Evolutionary conservation across 1,140 invertebrate species (phyloP), one percentile per base, ranked within the genome.

Genomic region (Diabrotica virgifera): DNA sequence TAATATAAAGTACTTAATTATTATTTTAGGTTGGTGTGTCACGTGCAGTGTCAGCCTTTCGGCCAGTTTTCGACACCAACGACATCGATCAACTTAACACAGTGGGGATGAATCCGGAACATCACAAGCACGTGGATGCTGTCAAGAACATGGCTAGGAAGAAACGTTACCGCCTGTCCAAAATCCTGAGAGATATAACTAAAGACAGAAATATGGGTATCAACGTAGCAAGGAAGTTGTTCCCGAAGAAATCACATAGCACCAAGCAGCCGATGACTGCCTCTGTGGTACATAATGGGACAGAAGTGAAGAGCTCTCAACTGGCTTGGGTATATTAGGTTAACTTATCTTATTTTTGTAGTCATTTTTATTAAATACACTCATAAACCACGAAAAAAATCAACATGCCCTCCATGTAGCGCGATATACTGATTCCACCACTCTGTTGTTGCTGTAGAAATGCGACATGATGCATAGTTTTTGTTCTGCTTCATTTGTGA

Each of bases 101-200:
- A 6, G 80, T 87, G 5, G 86, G 86, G 38, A 76, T 80, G 35
- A 88, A 88, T 80, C 85, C 85, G 51, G 85, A 84, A 79, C 78
- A 81, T 60, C 71, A 77, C 12, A 66, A 71, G n/a, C 74, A 79
- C 59, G 55, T 80, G 12, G 66, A 67, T 9, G 64, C 69, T 35
- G 68, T 77, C 2, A 74, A 76, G 61, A 62, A 52, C 63, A 53
- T 76, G 57, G 62, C 70, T n/a, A 50, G 64, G 5, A 73, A 69
- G 51, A 73, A 57, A 59, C 65, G 69, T 24, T 67, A 72, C 57
- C 68, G 64, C 55, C 68, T 77, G 59, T 75, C 77, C 7, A 72
- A 70, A 56, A 75, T 78, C 55, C 52, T 78, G 11, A 63, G 53
- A 53, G 63, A 72, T 46, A 64, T 79, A 5, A 73, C 75, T 0